Evolutionary conservation across 1,140 invertebrate species (phyloP).

Genomic region (Pogonomyrmex barbatus): DNA sequence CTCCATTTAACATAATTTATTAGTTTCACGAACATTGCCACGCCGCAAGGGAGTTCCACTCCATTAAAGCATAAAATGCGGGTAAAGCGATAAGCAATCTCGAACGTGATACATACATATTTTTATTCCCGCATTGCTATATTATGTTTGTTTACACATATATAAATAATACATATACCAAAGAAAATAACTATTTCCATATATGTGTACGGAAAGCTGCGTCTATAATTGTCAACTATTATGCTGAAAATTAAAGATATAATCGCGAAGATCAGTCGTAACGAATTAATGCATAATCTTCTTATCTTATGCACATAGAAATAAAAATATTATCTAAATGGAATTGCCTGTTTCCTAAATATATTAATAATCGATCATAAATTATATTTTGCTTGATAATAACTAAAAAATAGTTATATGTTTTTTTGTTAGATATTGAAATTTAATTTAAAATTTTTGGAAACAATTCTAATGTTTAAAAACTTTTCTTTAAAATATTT

Average conservation of each 20-base stretch:
- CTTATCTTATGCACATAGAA: not conserved
- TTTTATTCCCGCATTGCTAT: constrained; percentile 2
- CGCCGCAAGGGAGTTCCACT: constrained; percentile 1
- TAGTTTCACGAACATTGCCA: not conserved
- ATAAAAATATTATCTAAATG: not conserved
- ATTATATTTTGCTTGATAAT: not conserved
- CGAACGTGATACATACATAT: not conserved
- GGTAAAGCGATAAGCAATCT: constrained; percentile 54
- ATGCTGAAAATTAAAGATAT: not conserved
- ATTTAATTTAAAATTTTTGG: too few species aligned
- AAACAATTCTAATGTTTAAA: not conserved
- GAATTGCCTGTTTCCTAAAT: not conserved
- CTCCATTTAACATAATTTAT: constrained; percentile 46
- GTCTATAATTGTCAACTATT: not conserved
- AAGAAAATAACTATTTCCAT: constrained; percentile 1
- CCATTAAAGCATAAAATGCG: constrained; percentile 54
- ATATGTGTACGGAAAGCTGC: not conserved
- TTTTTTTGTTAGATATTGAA: not conserved
- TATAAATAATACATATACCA: not conserved
- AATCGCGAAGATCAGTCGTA: not conserved
- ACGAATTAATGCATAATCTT: not conserved
- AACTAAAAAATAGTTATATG: not conserved
- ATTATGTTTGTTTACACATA: not conserved
- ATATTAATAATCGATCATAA: not conserved
- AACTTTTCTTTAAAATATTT: not conserved